Evolutionary conservation across 2,113 vertebrate genomes (phyloP).

Genomic region (Picathartes gymnocephalus): DNA sequence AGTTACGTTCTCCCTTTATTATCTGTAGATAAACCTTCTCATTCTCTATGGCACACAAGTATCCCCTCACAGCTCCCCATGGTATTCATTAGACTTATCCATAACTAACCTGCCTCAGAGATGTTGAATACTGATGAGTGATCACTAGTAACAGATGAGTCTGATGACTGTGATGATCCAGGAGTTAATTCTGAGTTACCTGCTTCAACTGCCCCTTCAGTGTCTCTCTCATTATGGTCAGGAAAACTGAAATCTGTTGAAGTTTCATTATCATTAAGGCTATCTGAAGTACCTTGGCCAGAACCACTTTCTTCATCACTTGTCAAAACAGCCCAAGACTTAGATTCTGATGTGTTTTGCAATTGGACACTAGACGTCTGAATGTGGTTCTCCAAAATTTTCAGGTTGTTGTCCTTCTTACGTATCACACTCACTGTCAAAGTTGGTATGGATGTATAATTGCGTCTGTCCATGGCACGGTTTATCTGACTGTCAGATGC

Average conservation of each 20-base stretch:
- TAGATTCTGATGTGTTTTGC: conserved; percentile 62
- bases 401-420: conserved; percentile 19
- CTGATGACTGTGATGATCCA: conserved; percentile 70
- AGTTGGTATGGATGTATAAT: conserved; percentile 2
- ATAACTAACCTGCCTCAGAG: conserved; percentile 82
- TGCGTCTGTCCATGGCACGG: neutral
- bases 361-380: conserved; percentile 54
- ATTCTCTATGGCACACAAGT: conserved; percentile 15
- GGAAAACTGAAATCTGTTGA: conserved; percentile 96
- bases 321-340: conserved; percentile 76
- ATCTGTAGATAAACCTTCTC: neutral
- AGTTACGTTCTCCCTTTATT: neutral
- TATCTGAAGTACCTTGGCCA: conserved; percentile 82
- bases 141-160: conserved; percentile 68
- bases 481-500: conserved; percentile 45
- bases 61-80: conserved; percentile 19
- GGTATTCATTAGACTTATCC: conserved; percentile 37
- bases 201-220: conserved; percentile 79
- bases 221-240: conserved; percentile 80
- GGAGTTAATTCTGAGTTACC: conserved; percentile 80
- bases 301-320: conserved; percentile 90
- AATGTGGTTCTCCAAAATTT: conserved; percentile 73
- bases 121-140: conserved; percentile 72
- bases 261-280: conserved; percentile 91
- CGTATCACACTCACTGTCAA: conserved; percentile 1